Evolutionary conservation across 2,888 invertebrate species (phyloP).

Genomic region (Drosophila mercatorum): DNA sequence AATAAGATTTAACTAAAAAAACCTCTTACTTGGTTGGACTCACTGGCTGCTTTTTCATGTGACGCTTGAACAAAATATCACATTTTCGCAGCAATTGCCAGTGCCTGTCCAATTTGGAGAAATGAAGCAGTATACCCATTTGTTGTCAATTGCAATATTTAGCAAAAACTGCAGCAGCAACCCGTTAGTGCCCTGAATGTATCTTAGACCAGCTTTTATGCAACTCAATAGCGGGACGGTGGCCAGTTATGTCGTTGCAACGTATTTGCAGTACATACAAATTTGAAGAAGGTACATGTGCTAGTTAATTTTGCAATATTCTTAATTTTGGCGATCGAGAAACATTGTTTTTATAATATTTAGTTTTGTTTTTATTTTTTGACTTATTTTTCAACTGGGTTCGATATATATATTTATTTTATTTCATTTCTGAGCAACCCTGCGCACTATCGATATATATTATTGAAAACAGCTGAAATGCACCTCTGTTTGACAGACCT

Average conservation of each 20-base stretch:
- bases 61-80: conserved; percentile 66
- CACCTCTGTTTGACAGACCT: conserved; percentile 46
- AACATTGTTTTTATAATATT: conserved; percentile 45
- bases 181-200: conserved; percentile 23
- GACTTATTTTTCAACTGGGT: conserved; percentile 39
- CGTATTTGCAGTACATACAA: conserved; percentile 17
- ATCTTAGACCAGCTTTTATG: conserved; percentile 57
- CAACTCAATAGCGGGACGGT: conserved; percentile 45
- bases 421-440: conserved; percentile 33
- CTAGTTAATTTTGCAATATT: conserved; percentile 53
- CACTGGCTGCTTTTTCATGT: conserved; percentile 68
- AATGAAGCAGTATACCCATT: conserved; percentile 72
- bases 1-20: neutral
- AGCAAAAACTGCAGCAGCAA: conserved; percentile 37
- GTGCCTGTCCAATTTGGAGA: conserved; percentile 66
- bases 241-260: conserved; percentile 23
- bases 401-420: conserved; percentile 22
- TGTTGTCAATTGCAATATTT: conserved; percentile 34
- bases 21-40: conserved; percentile 65
- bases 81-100: conserved; percentile 59
- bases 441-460: conserved; percentile 44
- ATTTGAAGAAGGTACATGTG: conserved; percentile 43
- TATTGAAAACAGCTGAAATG: conserved; percentile 18
- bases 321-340: conserved; percentile 21
- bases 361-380: conserved; percentile 40